Evolutionary conservation across 1,140 invertebrate species (phyloP), one percentile per base, ranked within the genome.

Genomic region (Hylaeus volcanicus): DNA sequence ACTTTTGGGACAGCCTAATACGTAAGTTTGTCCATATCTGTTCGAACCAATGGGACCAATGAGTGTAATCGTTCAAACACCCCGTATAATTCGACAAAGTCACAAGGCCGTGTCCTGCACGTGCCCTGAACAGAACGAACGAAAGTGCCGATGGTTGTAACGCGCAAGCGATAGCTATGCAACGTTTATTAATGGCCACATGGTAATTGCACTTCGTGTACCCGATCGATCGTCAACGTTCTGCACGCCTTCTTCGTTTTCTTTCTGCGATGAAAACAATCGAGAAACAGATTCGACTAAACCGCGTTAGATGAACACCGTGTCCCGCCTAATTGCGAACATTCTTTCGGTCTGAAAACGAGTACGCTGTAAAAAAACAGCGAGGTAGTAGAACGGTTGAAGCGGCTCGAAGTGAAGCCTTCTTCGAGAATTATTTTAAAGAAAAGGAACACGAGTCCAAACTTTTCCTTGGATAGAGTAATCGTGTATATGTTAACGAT

Each of bases 61-160:
- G 26, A 26, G 26, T 26, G 15, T 1, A 37, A 68, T 58, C 1
- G 69, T n/a, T 26, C 14, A 53, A 41, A 45, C 74, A 76, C 65
- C 65, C 74, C 0, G 53, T 76, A 63, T 39, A 78, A 61, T 15
- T 26, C 15, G 11, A 37, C 2, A 6, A 55, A 71, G n/a, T 15
- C 12, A 68, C 76, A 78, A 72, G 68, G 76, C 39, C 68, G 68
- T 45, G 58, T 43, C 61, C 51, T 74, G 70, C 77, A 74, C 77
- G 71, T 74, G 77, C 61, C 45, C 61, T 45, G 45, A 9, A 39
- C 11, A 41, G 77, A 58, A 63, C 9, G 60, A 64, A 71, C 43
- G 76, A 73, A 74, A 73, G 76, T 61, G 58, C 72, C 69, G 69
- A 72, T 55, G 15, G 26, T 76, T 45, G 65, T 76, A 58, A 53